Evolutionary conservation across 2,797 vertebrate species (phyloP), one percentile per base, ranked within the genome.

Genomic region (Chaetodon trifasciatus): DNA sequence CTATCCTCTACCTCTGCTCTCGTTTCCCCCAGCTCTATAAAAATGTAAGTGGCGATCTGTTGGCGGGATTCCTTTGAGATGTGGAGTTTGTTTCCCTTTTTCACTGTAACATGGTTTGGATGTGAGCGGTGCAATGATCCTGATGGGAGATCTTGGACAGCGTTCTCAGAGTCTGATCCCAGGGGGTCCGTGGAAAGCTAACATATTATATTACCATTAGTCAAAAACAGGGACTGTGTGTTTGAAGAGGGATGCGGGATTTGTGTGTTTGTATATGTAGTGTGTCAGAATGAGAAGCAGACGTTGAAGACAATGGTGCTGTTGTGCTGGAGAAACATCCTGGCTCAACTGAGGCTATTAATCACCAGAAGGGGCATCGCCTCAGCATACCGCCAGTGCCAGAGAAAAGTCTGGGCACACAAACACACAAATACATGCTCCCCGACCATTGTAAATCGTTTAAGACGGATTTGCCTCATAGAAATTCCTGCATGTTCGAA

Each of bases 21-120:
- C 87, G 90, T 66, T 93, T 96, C 82, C 94, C 94, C 16, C 95
- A 95, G 87, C 94, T 96, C 40, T 88, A 93, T 75, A 94, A 96
- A 95, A 96, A 96, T 12, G 74, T 94, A 91, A 93, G 94, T 90
- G 71, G 35, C 37, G 8, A 3, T 66, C 70, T 64, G 23, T 66
- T 73, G 35, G 15, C 49, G 23, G 40, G 19, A 19, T 23, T 62
- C 2, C 7, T 5, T 23, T 62, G 50, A 50, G 9, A 60, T 72
- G 16, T 68, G 16, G 23, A 46, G 46, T 70, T 61, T 39, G 23
- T 66, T 76, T 47, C 6, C n/a, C 37, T 46, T 63, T 56, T 47
- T 50, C 19, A 46, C 55, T 32, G 5, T 23, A 53, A 61, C 11
- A 1, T 19, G 6, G 21, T 52, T 56, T 24, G 28, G n/a, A 23